phyloP scores from a whole-genome alignment of 1,140 invertebrate genomes.

The Neodiprion lecontei region DNA sequence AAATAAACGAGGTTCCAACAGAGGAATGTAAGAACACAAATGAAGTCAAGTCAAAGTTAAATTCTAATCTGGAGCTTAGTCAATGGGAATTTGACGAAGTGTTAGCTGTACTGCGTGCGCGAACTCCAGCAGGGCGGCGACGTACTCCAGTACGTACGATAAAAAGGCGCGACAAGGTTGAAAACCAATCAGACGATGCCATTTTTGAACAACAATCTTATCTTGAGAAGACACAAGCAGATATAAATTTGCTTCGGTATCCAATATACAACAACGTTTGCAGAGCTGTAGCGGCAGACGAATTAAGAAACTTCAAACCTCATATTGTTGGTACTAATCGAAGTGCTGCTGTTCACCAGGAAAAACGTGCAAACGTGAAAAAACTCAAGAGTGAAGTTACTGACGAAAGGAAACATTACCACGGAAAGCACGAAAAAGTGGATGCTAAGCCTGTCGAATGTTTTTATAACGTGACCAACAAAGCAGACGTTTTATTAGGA shows the following conservation, averaged over 20 bases:
- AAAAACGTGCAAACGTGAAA: not conserved
- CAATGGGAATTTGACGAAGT: conserved; percentile 61
- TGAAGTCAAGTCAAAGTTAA: conserved; percentile 40
- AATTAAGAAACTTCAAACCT: not conserved
- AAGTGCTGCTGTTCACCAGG: not conserved
- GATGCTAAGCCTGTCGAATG: conserved; percentile 27
- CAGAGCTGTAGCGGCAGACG: not conserved
- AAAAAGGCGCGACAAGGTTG: conserved; percentile 41
- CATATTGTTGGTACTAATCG: not conserved
- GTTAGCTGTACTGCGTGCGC: conserved; percentile 55
- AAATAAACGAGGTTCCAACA: conserved; percentile 17
- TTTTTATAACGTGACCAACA: conserved; percentile 49
- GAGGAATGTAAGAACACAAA: conserved; percentile 26
- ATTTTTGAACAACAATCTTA: not conserved
- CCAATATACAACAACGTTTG: not conserved
- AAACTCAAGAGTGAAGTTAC: too few relatives aligned
- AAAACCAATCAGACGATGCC: conserved; percentile 32
- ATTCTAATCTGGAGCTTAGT: conserved; percentile 58
- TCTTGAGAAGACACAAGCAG: not conserved
- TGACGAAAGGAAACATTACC: not conserved
- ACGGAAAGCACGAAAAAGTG: conserved; percentile 10
- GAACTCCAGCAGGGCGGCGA: conserved; percentile 45
- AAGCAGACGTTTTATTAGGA: conserved; percentile 63
- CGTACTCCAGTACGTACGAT: conserved; percentile 39
- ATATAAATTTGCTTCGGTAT: not conserved